Conservation (phyloP, 1,140 invertebrate genomes). For the Heliconius himera region DNA sequence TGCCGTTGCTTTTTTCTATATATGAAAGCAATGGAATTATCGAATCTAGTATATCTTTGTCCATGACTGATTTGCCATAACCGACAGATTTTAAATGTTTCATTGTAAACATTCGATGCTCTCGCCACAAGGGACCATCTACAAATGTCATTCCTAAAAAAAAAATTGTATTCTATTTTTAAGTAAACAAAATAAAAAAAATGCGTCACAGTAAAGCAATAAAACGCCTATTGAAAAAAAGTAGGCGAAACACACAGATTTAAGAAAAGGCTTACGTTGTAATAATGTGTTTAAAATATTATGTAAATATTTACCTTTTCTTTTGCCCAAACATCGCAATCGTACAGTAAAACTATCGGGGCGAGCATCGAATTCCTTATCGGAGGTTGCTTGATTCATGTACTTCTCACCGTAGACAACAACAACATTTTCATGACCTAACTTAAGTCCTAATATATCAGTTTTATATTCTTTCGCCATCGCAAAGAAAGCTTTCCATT, state of each 20-base stretch:
- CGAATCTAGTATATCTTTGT: constrained; percentile 87
- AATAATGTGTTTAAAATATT: no score
- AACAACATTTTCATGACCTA: constrained; percentile 29
- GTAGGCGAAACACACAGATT: no score
- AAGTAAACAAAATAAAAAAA: no score
- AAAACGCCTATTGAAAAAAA: no score
- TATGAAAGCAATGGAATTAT: constrained; percentile 77
- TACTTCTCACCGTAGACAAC: constrained; percentile 32
- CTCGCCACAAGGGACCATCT: constrained; percentile 88
- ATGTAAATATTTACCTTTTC: constrained; percentile 24
- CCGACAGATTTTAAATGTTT: constrained; percentile 87
- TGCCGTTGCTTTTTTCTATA: constrained; percentile 66
- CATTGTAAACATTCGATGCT: constrained; percentile 88
- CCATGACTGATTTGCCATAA: constrained; percentile 88
- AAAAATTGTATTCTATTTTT: constrained; percentile 14
- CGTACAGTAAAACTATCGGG: constrained; percentile 33
- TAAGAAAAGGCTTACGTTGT: no score
- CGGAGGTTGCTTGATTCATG: constrained; percentile 16
- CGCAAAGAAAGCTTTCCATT: constrained; percentile 32
- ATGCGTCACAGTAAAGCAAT: no score
- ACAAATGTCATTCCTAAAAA: constrained; percentile 86
- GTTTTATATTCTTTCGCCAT: constrained; percentile 35
- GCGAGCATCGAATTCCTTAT: constrained; percentile 31
- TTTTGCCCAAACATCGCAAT: constrained; percentile 27
- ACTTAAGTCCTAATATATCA: constrained; percentile 28